Conservation (phyloP, 2,888 invertebrate genomes). For the Amphipyra berbera region DNA sequence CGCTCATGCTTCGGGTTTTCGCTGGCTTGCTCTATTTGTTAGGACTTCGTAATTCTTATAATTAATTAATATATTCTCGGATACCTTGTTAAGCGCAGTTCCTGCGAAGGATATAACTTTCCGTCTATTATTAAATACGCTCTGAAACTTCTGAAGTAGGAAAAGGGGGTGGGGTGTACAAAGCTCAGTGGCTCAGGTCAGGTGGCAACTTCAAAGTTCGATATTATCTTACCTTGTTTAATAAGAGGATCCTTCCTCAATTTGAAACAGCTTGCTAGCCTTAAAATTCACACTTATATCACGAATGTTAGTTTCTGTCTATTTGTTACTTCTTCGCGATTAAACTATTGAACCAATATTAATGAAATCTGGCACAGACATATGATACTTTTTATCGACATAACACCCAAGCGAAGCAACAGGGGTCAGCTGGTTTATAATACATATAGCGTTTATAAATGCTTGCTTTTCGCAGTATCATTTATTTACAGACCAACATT, state of each 20-base stretch:
- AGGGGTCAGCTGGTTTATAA: not conserved
- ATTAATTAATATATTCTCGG: conserved; percentile 47
- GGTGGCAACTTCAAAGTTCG: conserved; percentile 41
- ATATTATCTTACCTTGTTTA: conserved; percentile 33
- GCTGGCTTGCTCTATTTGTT: conserved; percentile 11
- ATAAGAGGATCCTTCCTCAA: conserved; percentile 20
- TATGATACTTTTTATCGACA: too few relatives aligned
- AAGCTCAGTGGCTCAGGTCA: conserved; percentile 30
- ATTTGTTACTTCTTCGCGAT: too few relatives aligned
- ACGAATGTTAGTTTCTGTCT: too few relatives aligned
- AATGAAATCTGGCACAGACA: too few relatives aligned
- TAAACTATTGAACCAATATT: too few relatives aligned
- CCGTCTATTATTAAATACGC: conserved; percentile 28
- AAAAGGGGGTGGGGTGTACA: not conserved
- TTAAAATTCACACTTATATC: too few relatives aligned
- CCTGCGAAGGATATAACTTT: conserved; percentile 27
- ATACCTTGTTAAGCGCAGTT: conserved; percentile 35
- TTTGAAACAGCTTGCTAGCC: not conserved
- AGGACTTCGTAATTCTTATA: conserved; percentile 25
- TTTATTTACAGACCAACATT: conserved; percentile 6
- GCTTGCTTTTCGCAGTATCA: not conserved
- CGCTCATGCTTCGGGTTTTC: conserved; percentile 4
- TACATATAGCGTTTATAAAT: not conserved
- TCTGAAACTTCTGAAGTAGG: conserved; percentile 22
- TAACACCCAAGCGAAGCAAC: too few relatives aligned